Evolutionary conservation across 2,113 vertebrate species (phyloP).

Genomic region (Percopsis transmontana): DNA sequence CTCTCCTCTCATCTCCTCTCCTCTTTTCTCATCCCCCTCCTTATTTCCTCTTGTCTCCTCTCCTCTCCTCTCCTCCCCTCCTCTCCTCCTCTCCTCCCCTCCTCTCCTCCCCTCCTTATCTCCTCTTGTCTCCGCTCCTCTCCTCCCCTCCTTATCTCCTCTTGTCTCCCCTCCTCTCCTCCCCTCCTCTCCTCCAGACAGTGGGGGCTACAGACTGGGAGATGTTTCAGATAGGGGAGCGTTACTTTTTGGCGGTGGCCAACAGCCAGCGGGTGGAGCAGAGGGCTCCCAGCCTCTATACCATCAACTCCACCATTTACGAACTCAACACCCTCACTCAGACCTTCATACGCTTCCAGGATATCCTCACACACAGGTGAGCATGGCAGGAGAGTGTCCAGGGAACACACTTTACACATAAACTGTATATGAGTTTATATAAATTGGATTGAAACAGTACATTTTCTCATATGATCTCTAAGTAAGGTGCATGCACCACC

Average conservation of each 20-base stretch:
- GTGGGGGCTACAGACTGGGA: slow-evolving; percentile 95
- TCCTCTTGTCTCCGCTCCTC: too few relatives aligned
- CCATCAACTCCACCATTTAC: slow-evolving; percentile 95
- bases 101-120: too few relatives aligned
- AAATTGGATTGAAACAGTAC: too few relatives aligned
- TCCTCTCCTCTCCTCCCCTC: too few relatives aligned
- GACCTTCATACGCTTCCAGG: slow-evolving; percentile 92
- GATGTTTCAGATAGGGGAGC: slow-evolving; percentile 83
- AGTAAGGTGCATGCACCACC: too few relatives aligned
- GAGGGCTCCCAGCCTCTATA: slow-evolving; percentile 74
- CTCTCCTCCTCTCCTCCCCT: too few relatives aligned
- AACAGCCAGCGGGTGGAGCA: slow-evolving; percentile 89
- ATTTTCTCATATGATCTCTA: not conserved
- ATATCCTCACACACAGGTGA: slow-evolving; percentile 93
- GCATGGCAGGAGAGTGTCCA: not conserved
- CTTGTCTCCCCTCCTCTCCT: not conserved
- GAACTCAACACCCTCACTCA: slow-evolving; percentile 88
- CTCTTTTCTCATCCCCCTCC: not conserved
- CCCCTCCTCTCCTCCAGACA: slow-evolving; percentile 74
- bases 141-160: not conserved
- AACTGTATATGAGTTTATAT: not conserved
- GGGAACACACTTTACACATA: not conserved
- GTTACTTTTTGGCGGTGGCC: slow-evolving; percentile 91
- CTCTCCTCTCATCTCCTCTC: not conserved
- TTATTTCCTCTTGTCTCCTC: too few relatives aligned